Base-by-base conservation (phyloP, 2,797 vertebrate species). In the Cynopterus sphinx region DNA sequence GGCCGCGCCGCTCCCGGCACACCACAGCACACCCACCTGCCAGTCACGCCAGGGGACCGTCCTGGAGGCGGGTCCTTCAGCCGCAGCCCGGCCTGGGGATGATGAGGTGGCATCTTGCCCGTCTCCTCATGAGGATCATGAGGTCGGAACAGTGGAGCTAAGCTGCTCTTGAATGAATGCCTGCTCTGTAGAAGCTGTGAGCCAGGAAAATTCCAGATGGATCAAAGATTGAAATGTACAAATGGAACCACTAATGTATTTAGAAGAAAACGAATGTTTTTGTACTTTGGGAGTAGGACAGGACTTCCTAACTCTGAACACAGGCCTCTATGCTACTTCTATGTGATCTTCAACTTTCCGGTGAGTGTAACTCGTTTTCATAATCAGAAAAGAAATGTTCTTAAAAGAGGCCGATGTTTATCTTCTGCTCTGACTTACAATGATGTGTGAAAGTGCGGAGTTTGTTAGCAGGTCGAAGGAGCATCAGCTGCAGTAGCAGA, bases 331-430 rank as follows among this genome's bases (percentile, higher is more conserved):
- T 87, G 70, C 17, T 79, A 43, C 9, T 87, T 68, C 2, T 68
- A 0, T 43, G 73, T 87, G n/a, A 74, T 67, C 55, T 71, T 49
- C 65, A 49, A 13, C 33, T 67, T 93, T 43, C 67, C 55, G 71
- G 1, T 51, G 79, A 39, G 26, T 79, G n/a, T 81, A 36, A 53
- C 59, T 67, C 85, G 51, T 33, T 86, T 71, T 73, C 67, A 19
- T 74, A 67, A 57, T 70, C 13, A 59, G 33, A 55, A 85, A 70
- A 79, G 21, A 33, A 3, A 2, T 21, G 15, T 70, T 53, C 77
- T 88, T 90, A 92, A 81, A 53, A 78, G 46, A 78, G 73, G n/a
- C 53, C 88, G 77, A 75, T 97, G 53, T 95, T 97, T 94, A 85
- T 94, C 17, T 16, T 73, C 46, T 63, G 71, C 16, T 65, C 88